Conservation (phyloP, 2,888 invertebrate genomes). For the Sesamia inferens region DNA sequence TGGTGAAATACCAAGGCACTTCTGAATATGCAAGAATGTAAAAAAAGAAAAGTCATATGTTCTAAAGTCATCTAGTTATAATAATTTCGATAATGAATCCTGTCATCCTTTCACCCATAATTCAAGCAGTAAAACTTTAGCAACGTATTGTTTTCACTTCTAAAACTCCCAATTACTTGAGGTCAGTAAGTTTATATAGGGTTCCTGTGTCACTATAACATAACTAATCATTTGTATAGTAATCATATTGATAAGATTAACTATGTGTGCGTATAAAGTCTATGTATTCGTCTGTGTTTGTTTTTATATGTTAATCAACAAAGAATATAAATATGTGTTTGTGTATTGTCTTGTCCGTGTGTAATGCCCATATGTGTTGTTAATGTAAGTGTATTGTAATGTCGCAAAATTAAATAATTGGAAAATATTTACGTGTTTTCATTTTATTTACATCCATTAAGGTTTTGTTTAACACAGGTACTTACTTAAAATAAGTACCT, state of each 20-base stretch:
- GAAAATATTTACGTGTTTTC: not conserved
- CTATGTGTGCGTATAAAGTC: not conserved
- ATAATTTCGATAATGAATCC: not conserved
- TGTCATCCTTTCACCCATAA: not conserved
- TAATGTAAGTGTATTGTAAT: constrained; percentile 64
- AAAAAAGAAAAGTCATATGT: too few species aligned
- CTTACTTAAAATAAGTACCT: not conserved
- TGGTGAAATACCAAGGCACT: too few species aligned
- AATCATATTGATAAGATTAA: constrained; percentile 44
- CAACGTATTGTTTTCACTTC: not conserved
- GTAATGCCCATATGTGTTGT: constrained; percentile 33
- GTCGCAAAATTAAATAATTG: constrained; percentile 49
- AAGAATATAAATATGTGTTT: constrained; percentile 36
- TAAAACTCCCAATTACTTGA: not conserved
- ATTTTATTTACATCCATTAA: not conserved
- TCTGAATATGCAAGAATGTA: not conserved
- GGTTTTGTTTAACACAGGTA: not conserved
- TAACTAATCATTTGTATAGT: constrained; percentile 1
- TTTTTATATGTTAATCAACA: constrained; percentile 22
- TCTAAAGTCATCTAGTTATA: not conserved
- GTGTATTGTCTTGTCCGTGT: constrained; percentile 43
- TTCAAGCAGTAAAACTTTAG: constrained; percentile 13
- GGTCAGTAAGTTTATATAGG: too few species aligned
- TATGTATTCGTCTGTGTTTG: constrained; percentile 8
- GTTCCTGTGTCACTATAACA: constrained; percentile 29